These are phyloP conservation scores for Leptogaster cylindrica DNA, from an alignment of 2,888 invertebrate genomes.

Conservation along the genomic window DNA sequence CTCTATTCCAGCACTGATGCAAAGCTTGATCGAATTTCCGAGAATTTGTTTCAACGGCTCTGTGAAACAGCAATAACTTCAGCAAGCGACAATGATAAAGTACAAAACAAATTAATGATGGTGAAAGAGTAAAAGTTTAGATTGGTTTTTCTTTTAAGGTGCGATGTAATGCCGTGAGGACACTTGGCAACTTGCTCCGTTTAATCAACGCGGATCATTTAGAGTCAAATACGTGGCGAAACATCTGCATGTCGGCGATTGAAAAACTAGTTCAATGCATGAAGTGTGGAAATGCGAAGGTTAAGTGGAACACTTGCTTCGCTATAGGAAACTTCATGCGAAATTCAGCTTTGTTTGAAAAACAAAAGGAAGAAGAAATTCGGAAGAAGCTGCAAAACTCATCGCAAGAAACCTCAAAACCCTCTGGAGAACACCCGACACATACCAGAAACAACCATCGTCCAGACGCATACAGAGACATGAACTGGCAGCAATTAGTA, in stretches of 20 bases:
- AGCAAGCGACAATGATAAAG: conserved; percentile 78
- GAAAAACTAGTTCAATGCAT: conserved; percentile 73
- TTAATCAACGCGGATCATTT: conserved; percentile 67
- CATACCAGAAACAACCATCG: conserved; percentile 8
- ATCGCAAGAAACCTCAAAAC: no score
- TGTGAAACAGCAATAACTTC: conserved; percentile 71
- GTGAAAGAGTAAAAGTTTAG: background rate
- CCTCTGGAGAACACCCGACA: no score
- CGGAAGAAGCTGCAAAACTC: no score
- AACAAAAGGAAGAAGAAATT: no score
- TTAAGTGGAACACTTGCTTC: conserved; percentile 92
- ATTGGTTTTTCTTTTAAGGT: conserved; percentile 42
- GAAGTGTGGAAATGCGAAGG: conserved; percentile 80
- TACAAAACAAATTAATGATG: conserved; percentile 58
- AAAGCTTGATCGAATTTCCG: conserved; percentile 71
- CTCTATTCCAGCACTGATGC: conserved; percentile 63
- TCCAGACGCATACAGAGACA: conserved; percentile 48
- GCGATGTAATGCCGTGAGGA: conserved; percentile 74
- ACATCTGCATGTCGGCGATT: conserved; percentile 68
- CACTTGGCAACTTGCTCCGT: conserved; percentile 79
- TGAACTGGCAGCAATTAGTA: conserved; percentile 66
- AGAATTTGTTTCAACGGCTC: conserved; percentile 72
- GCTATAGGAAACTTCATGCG: conserved; percentile 82
- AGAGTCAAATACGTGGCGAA: conserved; percentile 63
- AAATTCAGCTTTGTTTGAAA: conserved; percentile 63